Base-by-base conservation (phyloP, 2,113 vertebrate genomes). In the Ascaphus truei region DNA sequence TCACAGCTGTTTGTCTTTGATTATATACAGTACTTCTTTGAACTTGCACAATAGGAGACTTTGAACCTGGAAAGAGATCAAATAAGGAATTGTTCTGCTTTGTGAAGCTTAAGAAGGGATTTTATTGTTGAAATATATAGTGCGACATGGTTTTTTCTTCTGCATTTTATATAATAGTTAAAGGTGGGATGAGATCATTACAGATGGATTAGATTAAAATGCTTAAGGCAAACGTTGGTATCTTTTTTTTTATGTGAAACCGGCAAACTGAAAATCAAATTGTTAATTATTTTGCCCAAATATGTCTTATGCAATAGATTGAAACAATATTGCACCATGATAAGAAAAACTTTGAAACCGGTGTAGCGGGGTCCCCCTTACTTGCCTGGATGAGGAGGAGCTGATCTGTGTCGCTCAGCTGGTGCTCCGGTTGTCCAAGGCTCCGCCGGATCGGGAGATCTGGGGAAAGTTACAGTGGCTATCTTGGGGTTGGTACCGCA, bases 1-100 rank as follows among this genome's bases (percentile, higher is more conserved):
- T 98, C 95, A 98, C 96, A 98, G 96, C 95, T 98, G 96, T 93
- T 86, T 88, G 93, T 96, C 96, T 98, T 96, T 98, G 95, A 98
- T 98, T 98, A 92, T 90, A 86, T 81, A 88, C 56, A 13, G 67
- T n/a, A 52, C 89, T 83, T 92, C 95, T 98, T 98, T 98, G 96
- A 98, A 96, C 96, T 93, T 94, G 88, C 92, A 93, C 93, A 96
- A 85, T 95, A 93, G 95, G 91, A 93, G 93, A 92, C 94, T 96
- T 94, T 97, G 95, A 96, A 96, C 96, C 94, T 94, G 95, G 96
- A 98, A 89, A 83, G 91, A 94, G 96, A 98, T 98, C 95, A 98
- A 92, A 98, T 91, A 97, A 94, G 93, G 89, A 93, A 93, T 92
- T 91, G 81, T 89, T 92, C 91, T 92, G 84, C 92, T 93, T 96